A percentile compares a stretch with the other conserved stretches of the same genome.
Evolutionary conservation across 2,113 vertebrate genomes (phyloP).

Genomic region (Tor tambroides): DNA sequence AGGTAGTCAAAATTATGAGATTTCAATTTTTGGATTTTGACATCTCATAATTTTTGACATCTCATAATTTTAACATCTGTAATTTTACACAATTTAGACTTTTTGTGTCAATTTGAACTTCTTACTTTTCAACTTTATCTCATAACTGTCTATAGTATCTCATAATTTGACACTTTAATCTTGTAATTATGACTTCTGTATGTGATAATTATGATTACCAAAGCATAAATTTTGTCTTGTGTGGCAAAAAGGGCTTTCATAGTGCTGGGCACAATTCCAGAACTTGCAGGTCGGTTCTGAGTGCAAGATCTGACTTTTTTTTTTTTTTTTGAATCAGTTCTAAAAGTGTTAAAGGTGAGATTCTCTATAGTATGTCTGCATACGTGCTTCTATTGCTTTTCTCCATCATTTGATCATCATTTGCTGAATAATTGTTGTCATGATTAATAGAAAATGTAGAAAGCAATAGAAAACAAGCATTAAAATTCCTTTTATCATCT

Average conservation of each 20-base stretch:
- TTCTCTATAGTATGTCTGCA: background rate
- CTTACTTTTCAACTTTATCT: background rate
- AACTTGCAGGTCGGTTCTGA: background rate
- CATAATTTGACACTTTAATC: background rate
- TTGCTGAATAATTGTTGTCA: background rate
- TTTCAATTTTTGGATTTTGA: background rate
- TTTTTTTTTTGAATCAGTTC: too few species aligned
- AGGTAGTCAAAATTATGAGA: background rate
- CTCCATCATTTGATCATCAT: background rate
- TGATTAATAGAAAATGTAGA: background rate
- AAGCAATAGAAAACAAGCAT: background rate
- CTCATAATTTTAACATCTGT: too few species aligned
- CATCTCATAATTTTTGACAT: background rate
- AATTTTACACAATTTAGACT: background rate
- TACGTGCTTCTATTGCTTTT: background rate
- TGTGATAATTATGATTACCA: background rate
- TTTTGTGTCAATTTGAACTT: background rate
- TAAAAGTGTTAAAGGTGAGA: too few species aligned
- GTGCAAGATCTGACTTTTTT: background rate
- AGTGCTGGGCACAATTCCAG: background rate
- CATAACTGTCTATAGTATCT: background rate
- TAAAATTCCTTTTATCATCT: background rate
- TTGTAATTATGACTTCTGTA: background rate
- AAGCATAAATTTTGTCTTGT: background rate
- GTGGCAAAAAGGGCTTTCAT: background rate